Conservation (phyloP, 1,140 invertebrate species). For the Melipona quadrifasciata region DNA sequence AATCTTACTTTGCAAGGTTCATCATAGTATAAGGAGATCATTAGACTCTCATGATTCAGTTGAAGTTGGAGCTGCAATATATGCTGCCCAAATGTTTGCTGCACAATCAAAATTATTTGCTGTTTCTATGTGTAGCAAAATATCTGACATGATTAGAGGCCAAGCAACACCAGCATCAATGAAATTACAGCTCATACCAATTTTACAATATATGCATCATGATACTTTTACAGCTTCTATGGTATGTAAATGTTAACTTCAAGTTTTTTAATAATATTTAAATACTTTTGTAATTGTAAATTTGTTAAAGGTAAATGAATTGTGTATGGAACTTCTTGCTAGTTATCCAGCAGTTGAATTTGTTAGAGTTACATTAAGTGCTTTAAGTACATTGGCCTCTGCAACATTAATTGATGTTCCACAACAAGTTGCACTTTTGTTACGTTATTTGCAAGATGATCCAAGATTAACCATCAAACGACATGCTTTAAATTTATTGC, state of each 20-base stretch:
- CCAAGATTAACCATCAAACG: constrained; percentile 88
- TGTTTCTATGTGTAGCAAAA: constrained; percentile 97
- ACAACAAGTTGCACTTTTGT: constrained; percentile 87
- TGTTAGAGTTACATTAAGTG: constrained; percentile 92
- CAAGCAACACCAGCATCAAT: constrained; percentile 95
- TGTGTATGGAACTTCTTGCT: constrained; percentile 91
- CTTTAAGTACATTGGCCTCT: constrained; percentile 93
- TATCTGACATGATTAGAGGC: constrained; percentile 97
- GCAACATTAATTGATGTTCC: constrained; percentile 95
- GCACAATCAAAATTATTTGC: constrained; percentile 96
- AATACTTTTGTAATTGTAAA: constrained; percentile 13
- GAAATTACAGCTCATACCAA: constrained; percentile 94
- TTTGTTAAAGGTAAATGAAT: constrained; percentile 83
- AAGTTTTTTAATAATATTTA: background rate
- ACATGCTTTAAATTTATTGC: constrained; percentile 88
- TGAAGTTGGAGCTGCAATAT: constrained; percentile 97
- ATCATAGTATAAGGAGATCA: constrained; percentile 95
- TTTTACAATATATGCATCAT: constrained; percentile 97
- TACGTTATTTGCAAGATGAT: constrained; percentile 84
- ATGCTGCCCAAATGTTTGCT: constrained; percentile 96
- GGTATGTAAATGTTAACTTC: constrained; percentile 82
- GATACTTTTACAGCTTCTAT: constrained; percentile 91
- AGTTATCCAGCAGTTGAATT: constrained; percentile 95
- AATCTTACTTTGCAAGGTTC: constrained; percentile 83
- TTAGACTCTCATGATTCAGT: constrained; percentile 97